phyloP scores from a whole-genome alignment of 2,113 vertebrate species.

The Mastomys coucha region DNA sequence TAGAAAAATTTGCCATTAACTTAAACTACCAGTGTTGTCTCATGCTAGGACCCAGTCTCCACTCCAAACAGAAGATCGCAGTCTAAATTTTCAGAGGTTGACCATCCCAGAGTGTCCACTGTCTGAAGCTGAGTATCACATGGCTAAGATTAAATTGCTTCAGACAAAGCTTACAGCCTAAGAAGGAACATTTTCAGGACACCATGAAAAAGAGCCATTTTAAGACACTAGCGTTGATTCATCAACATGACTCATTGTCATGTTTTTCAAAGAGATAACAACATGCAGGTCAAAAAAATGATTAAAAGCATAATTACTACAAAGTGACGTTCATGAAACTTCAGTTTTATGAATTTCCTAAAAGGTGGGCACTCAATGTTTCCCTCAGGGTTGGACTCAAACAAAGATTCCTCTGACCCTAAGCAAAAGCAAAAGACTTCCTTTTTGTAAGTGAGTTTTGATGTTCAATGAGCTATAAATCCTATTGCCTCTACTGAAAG shows the following conservation, averaged over 20 bases:
- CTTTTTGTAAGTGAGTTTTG: not conserved
- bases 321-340: not conserved
- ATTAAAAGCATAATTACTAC: not conserved
- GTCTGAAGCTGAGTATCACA: not conserved
- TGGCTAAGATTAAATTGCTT: slow-evolving; percentile 28
- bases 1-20: slow-evolving; percentile 57
- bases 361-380: not conserved
- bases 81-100: not conserved
- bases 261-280: slow-evolving; percentile 14
- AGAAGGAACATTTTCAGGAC: not conserved
- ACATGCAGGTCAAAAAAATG: not conserved
- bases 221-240: not conserved
- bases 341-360: not conserved
- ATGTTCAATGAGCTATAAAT: not conserved
- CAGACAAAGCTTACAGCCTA: slow-evolving; percentile 15
- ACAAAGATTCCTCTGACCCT: not conserved
- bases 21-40: slow-evolving; percentile 7
- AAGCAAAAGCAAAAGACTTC: not conserved
- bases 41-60: not conserved
- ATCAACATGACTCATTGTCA: not conserved
- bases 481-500: not conserved
- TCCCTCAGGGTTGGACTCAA: not conserved
- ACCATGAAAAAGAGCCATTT: slow-evolving; percentile 1
- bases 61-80: not conserved
- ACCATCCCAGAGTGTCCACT: not conserved